Percentiles rank a stretch among this genome's conserved stretches.
Conservation (phyloP, 2,113 vertebrate species). For the Coregonus clupeaformis region DNA sequence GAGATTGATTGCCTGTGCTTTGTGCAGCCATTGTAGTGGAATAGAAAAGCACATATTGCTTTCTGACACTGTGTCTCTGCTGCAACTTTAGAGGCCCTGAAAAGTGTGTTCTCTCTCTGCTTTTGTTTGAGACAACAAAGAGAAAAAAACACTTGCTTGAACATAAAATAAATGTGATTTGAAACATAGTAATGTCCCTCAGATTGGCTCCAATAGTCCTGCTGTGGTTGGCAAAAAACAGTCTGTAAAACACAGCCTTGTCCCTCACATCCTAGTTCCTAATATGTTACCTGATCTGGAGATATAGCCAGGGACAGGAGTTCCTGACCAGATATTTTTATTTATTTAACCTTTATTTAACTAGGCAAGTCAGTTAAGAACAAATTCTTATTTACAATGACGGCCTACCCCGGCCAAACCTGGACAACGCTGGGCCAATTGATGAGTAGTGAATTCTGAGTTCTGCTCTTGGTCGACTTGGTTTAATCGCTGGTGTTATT, state of each 20-base stretch:
- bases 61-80: constrained; percentile 39
- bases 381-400: too few relatives aligned
- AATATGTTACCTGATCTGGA: too few relatives aligned
- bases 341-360: too few relatives aligned
- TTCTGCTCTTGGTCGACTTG: not conserved
- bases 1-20: constrained; percentile 49
- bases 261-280: too few relatives aligned
- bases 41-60: constrained; percentile 52
- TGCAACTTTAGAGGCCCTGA: constrained; percentile 53
- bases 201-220: not conserved
- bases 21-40: constrained; percentile 51
- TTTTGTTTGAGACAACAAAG: constrained; percentile 57
- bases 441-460: not conserved
- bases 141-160: constrained; percentile 38
- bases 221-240: constrained; percentile 13
- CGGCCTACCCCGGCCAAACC: too few relatives aligned
- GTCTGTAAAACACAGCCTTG: constrained; percentile 14
- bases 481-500: not conserved
- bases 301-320: not conserved
- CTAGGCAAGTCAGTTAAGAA: too few relatives aligned
- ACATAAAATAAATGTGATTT: constrained; percentile 22
- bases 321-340: too few relatives aligned
- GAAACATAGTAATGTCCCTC: constrained; percentile 15
- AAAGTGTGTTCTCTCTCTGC: constrained; percentile 48
- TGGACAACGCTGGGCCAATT: too few relatives aligned